A percentile compares a stretch with the other conserved stretches of the same genome.
These are phyloP conservation scores for Sitodiplosis mosellana DNA, from an alignment of 1,140 invertebrate genomes.

Conservation along the genomic window DNA sequence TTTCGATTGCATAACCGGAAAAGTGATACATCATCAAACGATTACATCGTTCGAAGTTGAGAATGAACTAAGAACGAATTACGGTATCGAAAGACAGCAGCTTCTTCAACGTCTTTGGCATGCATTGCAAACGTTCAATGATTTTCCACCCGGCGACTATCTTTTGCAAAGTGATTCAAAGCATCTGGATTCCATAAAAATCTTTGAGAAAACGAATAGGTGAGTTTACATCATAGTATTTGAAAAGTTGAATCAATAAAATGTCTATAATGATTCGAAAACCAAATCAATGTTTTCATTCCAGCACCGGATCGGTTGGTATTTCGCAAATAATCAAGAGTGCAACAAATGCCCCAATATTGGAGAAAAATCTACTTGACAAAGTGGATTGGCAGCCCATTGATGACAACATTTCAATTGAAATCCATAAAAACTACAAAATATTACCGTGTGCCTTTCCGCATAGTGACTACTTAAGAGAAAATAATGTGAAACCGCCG, in stretches of 20 bases:
- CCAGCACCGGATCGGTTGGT: not conserved
- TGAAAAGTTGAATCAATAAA: no score
- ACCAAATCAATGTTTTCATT: no score
- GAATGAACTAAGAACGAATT: no score
- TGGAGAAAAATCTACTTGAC: not conserved
- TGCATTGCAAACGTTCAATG: no score
- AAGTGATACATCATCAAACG: no score
- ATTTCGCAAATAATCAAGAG: not conserved
- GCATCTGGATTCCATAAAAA: not conserved
- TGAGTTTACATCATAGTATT: no score
- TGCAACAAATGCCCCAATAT: not conserved
- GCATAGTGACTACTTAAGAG: not conserved
- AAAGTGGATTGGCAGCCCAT: not conserved
- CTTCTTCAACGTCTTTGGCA: no score
- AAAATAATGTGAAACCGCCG: no score
- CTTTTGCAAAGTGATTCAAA: not conserved
- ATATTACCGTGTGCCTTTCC: not conserved
- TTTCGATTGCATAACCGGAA: not conserved
- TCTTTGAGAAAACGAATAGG: not conserved
- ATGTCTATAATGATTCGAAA: no score
- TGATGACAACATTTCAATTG: not conserved
- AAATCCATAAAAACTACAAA: not conserved
- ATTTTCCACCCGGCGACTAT: not conserved
- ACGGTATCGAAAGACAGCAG: no score
- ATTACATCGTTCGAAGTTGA: no score